Evolutionary conservation across 2,797 vertebrate species (phyloP).

Genomic region (Onychomys arenicola): DNA sequence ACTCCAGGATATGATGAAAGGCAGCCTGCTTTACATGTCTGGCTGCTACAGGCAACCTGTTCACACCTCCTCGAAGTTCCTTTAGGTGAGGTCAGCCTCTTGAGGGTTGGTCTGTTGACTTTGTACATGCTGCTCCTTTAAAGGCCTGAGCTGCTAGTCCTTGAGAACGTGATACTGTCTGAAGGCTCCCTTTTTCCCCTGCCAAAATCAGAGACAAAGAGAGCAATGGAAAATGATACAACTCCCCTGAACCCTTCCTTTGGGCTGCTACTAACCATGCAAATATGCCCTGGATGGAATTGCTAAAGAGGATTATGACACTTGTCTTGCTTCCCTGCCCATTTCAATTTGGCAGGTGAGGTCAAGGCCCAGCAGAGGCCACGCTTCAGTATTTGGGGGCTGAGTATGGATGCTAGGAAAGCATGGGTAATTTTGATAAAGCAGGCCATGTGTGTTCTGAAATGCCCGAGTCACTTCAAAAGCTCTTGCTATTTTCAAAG

Average conservation of each 20-base stretch:
- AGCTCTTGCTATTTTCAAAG: not conserved
- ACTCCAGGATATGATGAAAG: too few relatives aligned
- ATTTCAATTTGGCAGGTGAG: slow-evolving; percentile 61
- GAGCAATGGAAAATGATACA: not conserved
- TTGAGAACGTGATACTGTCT: not conserved
- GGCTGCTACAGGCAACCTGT: not conserved
- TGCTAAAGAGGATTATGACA: slow-evolving; percentile 29
- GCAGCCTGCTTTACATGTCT: not conserved
- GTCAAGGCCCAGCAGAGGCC: not conserved
- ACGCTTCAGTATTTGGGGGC: not conserved
- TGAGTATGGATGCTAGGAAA: not conserved
- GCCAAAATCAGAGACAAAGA: not conserved
- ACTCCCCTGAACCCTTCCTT: not conserved
- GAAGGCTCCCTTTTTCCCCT: not conserved
- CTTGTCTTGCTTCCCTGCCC: slow-evolving; percentile 56
- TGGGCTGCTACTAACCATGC: slow-evolving; percentile 37
- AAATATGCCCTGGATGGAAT: slow-evolving; percentile 22
- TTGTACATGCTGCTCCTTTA: not conserved
- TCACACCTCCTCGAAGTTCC: not conserved
- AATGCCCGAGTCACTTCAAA: not conserved
- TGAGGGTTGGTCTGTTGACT: not conserved
- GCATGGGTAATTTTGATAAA: not conserved
- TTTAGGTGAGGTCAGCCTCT: not conserved
- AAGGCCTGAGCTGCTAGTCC: not conserved
- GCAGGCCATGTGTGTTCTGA: not conserved